Evolutionary conservation across 2,888 invertebrate genomes (phyloP).

Genomic region (Heliconius hortense): DNA sequence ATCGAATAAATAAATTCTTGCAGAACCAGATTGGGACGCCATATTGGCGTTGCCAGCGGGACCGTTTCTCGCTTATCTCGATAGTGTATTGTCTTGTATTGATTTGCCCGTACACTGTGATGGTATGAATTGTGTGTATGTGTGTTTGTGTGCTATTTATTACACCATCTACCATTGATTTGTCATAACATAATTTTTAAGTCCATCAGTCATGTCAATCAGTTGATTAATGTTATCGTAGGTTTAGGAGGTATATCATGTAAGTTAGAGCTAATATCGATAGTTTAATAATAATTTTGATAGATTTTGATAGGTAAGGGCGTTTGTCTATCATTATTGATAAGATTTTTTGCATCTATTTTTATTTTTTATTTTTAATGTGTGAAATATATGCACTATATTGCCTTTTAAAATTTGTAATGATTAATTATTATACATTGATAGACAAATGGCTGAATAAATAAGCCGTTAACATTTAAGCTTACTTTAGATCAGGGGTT

Average conservation of each 20-base stretch:
- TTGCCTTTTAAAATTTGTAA: not conserved
- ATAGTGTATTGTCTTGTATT: slow-evolving; percentile 38
- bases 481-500: not conserved
- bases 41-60: slow-evolving; percentile 37
- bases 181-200: not conserved
- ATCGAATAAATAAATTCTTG: slow-evolving; percentile 12
- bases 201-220: not conserved
- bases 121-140: slow-evolving; percentile 30
- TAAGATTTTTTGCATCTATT: not conserved
- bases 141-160: slow-evolving; percentile 15
- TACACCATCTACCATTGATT: not conserved
- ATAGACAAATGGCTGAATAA: not conserved
- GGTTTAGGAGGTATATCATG: not conserved
- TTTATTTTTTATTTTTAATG: not conserved
- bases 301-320: not conserved
- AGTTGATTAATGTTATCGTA: not conserved
- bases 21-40: slow-evolving; percentile 39
- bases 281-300: not conserved
- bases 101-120: slow-evolving; percentile 35
- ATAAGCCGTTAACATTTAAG: not conserved
- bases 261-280: not conserved
- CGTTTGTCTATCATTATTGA: not conserved
- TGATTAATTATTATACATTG: not conserved
- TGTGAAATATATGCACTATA: not conserved
- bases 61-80: slow-evolving; percentile 39